Evolutionary conservation across 2,797 vertebrate genomes (phyloP).

Genomic region (Mionectes olivaceus): DNA sequence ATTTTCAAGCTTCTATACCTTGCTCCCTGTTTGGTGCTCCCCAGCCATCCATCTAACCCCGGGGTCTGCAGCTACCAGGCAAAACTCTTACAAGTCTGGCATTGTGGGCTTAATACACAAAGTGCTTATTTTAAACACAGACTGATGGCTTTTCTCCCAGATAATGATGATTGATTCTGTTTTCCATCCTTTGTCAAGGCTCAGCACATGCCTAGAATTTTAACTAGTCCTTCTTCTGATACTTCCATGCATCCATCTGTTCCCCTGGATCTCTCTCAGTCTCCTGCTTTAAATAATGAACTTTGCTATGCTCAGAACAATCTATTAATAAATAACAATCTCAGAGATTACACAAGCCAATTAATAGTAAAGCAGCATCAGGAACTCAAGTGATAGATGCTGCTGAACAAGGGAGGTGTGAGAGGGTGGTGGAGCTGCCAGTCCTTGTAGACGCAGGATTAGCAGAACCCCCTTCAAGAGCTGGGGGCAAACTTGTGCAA

Average conservation of each 20-base stretch:
- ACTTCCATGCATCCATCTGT: constrained; percentile 50
- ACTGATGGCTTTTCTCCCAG: constrained; percentile 56
- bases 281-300: constrained; percentile 65
- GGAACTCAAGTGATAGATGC: not conserved
- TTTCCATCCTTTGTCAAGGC: constrained; percentile 68
- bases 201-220: constrained; percentile 59
- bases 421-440: not conserved
- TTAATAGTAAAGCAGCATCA: constrained; percentile 42
- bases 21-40: not conserved
- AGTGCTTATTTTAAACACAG: constrained; percentile 58
- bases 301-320: constrained; percentile 34
- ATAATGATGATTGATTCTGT: constrained; percentile 71
- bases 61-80: not conserved
- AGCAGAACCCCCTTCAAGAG: not conserved
- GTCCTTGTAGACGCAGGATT: not conserved
- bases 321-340: constrained; percentile 75
- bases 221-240: constrained; percentile 49
- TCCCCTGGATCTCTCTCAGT: constrained; percentile 50
- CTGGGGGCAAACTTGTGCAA: not conserved
- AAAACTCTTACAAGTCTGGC: not conserved
- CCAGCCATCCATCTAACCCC: not conserved
- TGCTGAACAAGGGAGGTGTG: not conserved
- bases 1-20: not conserved
- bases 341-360: constrained; percentile 48
- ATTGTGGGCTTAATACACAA: not conserved